These are phyloP conservation scores for Chelonus insularis DNA, from an alignment of 1,140 invertebrate species.

Conservation along the genomic window DNA sequence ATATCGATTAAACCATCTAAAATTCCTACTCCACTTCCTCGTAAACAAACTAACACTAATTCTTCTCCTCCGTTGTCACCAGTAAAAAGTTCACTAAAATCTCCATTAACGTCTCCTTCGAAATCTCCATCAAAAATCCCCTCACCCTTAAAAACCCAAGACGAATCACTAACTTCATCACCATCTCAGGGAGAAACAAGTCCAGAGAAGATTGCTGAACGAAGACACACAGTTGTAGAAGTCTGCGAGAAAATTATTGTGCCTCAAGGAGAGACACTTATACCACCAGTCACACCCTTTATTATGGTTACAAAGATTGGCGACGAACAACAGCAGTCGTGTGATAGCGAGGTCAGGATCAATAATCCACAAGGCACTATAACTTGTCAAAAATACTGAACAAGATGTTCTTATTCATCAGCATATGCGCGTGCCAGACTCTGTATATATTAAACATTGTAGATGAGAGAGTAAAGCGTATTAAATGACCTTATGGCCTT, in stretches of 20 bases:
- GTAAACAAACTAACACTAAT: slow-evolving; percentile 36
- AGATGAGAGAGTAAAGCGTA: too few relatives aligned
- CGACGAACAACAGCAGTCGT: slow-evolving; percentile 31
- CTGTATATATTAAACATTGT: too few relatives aligned
- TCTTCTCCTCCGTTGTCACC: slow-evolving; percentile 18
- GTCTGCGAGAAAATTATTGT: slow-evolving; percentile 55
- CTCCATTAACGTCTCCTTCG: background rate
- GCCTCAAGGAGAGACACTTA: slow-evolving; percentile 37
- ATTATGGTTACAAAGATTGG: slow-evolving; percentile 47
- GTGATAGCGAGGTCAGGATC: slow-evolving; percentile 48
- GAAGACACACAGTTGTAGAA: slow-evolving; percentile 50
- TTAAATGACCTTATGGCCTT: too few relatives aligned
- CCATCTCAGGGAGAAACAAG: background rate
- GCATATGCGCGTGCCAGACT: too few relatives aligned
- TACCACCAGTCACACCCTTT: slow-evolving; percentile 45
- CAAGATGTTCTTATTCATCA: too few relatives aligned
- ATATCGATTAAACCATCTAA: slow-evolving; percentile 41
- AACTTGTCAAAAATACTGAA: too few relatives aligned
- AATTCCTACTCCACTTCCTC: slow-evolving; percentile 52
- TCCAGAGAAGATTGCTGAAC: slow-evolving; percentile 18
- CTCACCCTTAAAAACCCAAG: slow-evolving; percentile 13
- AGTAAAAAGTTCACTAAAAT: background rate
- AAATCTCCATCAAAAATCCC: slow-evolving; percentile 25
- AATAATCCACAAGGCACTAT: too few relatives aligned
- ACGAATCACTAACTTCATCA: background rate